These are phyloP conservation scores for Corythornis vintsioides DNA, from an alignment of 2,113 vertebrate genomes.

Conservation along the genomic window DNA sequence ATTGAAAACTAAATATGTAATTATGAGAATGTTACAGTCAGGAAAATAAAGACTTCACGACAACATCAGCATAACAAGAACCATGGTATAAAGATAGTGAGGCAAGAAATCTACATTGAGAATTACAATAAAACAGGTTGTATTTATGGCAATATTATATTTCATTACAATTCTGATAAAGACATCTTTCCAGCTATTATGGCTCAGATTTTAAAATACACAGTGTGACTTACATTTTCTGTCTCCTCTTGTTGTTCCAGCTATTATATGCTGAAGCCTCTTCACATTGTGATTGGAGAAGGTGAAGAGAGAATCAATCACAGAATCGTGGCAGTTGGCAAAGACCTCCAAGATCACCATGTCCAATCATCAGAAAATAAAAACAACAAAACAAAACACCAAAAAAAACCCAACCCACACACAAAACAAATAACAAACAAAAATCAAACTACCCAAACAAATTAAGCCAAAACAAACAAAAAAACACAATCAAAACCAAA, in stretches of 20 bases:
- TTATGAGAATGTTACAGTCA: background rate
- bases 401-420: no score
- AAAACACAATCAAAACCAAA: no score
- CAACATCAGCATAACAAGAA: background rate
- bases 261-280: constrained; percentile 5
- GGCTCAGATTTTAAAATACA: background rate
- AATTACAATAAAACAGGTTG: background rate
- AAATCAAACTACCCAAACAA: no score
- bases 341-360: no score
- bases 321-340: no score
- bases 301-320: background rate
- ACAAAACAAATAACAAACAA: no score
- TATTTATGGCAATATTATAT: background rate
- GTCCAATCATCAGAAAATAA: no score
- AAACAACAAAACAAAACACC: no score
- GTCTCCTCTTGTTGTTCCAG: background rate
- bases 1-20: background rate
- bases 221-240: background rate
- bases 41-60: background rate
- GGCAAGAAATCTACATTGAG: background rate
- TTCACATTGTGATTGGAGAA: background rate
- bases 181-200: background rate
- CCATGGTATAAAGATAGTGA: background rate
- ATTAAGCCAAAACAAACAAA: no score
- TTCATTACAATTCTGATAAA: background rate